Conservation (phyloP, 2,797 vertebrate species). For the Chelonia mydas region DNA sequence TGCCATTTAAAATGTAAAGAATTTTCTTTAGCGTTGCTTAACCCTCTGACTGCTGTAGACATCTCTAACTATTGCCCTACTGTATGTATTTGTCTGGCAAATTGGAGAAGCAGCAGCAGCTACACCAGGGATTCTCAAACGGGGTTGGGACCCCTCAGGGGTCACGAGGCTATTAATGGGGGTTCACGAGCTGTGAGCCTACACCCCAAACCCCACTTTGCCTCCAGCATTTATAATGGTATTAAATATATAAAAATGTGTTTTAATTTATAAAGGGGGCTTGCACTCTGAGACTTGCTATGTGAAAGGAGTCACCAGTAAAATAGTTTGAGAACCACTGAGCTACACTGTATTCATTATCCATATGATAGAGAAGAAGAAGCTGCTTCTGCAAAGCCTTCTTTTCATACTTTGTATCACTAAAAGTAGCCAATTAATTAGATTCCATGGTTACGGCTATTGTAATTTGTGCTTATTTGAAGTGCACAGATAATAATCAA, state of each 20-base stretch:
- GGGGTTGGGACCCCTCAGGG: too few species aligned
- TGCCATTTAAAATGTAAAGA: not conserved
- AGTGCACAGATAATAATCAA: constrained; percentile 82
- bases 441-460: constrained; percentile 78
- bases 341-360: constrained; percentile 50
- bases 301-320: too few species aligned
- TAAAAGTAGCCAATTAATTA: constrained; percentile 81
- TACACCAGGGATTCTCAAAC: not conserved
- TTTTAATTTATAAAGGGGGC: too few species aligned
- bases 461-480: constrained; percentile 81
- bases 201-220: too few species aligned
- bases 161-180: too few species aligned
- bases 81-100: constrained; percentile 1
- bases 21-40: not conserved
- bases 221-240: too few species aligned
- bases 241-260: too few species aligned
- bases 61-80: not conserved
- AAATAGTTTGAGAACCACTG: too few species aligned
- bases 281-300: too few species aligned
- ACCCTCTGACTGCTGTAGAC: constrained; percentile 34
- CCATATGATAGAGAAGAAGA: constrained; percentile 51
- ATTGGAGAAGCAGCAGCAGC: constrained; percentile 42
- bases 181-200: too few species aligned
- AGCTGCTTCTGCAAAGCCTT: constrained; percentile 64
- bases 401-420: constrained; percentile 75